Base-by-base conservation (phyloP, 2,888 invertebrate genomes). In the Phortica okadai region DNA sequence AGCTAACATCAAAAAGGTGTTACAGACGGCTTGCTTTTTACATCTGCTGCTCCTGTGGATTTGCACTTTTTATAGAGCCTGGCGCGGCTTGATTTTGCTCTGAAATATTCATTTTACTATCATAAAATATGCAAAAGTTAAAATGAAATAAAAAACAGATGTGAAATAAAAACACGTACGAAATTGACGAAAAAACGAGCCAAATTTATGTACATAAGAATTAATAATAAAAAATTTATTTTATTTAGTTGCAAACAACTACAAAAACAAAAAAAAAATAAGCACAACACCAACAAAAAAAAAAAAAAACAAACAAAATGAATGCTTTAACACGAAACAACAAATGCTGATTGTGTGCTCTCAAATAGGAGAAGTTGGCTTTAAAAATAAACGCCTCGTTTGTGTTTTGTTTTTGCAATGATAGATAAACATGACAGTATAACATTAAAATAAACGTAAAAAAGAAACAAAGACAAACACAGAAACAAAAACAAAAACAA, bases 181-280 rank as follows among this genome's bases (percentile, higher is more conserved):
- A 62, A 62, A 25, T 62, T 62, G 21, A 58, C 74, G 66, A 44
- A 64, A 75, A 77, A 75, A 69, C 70, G 75, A 50, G 58, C 84
- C 79, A 81, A 83, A 86, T 85, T 84, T 85, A 84, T 84, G 84
- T 86, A 85, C 87, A 84, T 83, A 83, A 81, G 82, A 82, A 83
- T 86, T 82, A 82, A 82, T 81, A 86, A 79, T 81, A 77, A 79
- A 79, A 78, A 79, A 83, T 70, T 56, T 73, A 58, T 54, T 72
- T 54, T 33, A 41, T 66, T 66, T 66, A 66, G 21, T 33, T 50
- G 16, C 33, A 50, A 10, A 16, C 21, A 16, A 6, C 33, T 33
- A 50, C 8, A 50, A 50, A 50, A 14, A 3, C 50, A 50, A 21
- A 10, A 70, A 25, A 8, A 64, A 74, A 64, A 73, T 3, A 50